Evolutionary conservation across 2,113 vertebrate species (phyloP), one percentile per base, ranked within the genome.

Genomic region (Atlantisia rogersi): DNA sequence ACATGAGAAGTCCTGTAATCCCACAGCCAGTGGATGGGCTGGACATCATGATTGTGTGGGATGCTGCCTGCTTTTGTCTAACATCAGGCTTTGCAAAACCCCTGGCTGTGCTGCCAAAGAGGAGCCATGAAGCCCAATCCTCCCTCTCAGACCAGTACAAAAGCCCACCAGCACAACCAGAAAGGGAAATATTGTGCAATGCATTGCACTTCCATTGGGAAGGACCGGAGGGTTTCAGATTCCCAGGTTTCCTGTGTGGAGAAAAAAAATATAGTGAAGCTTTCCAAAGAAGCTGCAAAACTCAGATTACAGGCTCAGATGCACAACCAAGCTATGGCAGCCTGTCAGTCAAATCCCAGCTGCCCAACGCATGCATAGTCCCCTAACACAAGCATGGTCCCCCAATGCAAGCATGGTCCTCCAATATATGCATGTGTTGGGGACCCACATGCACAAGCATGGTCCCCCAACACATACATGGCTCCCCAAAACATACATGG

Each of bases 41-140:
- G n/a, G 44, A 37, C 19, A 4, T 6, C 15, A 12, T 8, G 15
- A 12, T 0, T 32, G 10, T 28, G 18, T 10, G 18, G 12, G 46
- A 3, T 55, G 29, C 52, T 63, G 22, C 14, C 22, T 16, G 31
- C 29, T 79, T 12, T 44, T 71, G 12, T 26, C 4, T 75, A 77
- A 44, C 14, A 8, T 32, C 7, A 17, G 0, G 0, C 46, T 78
- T 86, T 29, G 59, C 25, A 63, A 65, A 44, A 63, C 6, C 37
- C 53, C 15, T 63, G 18, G 3, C 62, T 62, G 35, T 69, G 53
- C 29, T 20, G 17, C 46, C 50, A 42, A 92, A 46, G 52, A 59
- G 1, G 28, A 84, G 26, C 62, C 67, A 29, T 1, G 3, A 77
- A 68, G 29, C 22, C 42, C 4, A 64, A 29, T 68, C 7, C 4